Percentiles rank a stretch among this genome's conserved stretches.
These are phyloP conservation scores for Platynereis dumerilii DNA, from an alignment of 2,888 invertebrate genomes.

Conservation along the genomic window DNA sequence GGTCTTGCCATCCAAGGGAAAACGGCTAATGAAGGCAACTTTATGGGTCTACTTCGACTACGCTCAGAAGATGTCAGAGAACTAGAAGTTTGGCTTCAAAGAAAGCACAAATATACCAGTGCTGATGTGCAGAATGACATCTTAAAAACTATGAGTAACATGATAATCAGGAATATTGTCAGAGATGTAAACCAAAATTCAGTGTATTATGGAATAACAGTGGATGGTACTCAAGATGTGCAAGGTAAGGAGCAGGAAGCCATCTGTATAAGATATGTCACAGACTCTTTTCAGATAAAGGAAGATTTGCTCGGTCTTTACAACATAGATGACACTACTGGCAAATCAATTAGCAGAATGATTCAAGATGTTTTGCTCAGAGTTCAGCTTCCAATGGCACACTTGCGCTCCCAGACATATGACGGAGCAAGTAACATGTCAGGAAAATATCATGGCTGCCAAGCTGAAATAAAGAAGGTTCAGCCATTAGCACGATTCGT, in stretches of 20 bases:
- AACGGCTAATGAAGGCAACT: too few relatives aligned
- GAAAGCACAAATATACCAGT: too few relatives aligned
- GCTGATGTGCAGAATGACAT: too few relatives aligned
- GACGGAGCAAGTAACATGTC: conserved; percentile 10
- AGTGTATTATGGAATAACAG: neutral
- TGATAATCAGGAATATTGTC: neutral
- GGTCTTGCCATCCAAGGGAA: conserved; percentile 5
- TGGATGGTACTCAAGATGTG: conserved; percentile 13
- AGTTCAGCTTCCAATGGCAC: neutral
- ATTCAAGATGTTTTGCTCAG: neutral
- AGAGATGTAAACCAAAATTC: neutral
- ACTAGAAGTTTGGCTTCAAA: too few relatives aligned
- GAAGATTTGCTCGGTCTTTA: too few relatives aligned
- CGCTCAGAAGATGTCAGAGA: too few relatives aligned
- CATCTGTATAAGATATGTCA: neutral
- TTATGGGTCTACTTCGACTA: too few relatives aligned
- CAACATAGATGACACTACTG: too few relatives aligned
- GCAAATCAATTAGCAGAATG: too few relatives aligned
- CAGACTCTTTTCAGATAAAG: too few relatives aligned
- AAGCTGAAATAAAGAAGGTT: conserved; percentile 11
- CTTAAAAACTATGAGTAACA: too few relatives aligned
- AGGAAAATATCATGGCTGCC: conserved; percentile 11
- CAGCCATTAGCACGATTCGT: conserved; percentile 7
- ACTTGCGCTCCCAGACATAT: conserved; percentile 6
- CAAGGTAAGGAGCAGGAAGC: conserved; percentile 6